Evolutionary conservation across 1,140 invertebrate species (phyloP), one percentile per base, ranked within the genome.

Genomic region (Brachionus angularis): DNA sequence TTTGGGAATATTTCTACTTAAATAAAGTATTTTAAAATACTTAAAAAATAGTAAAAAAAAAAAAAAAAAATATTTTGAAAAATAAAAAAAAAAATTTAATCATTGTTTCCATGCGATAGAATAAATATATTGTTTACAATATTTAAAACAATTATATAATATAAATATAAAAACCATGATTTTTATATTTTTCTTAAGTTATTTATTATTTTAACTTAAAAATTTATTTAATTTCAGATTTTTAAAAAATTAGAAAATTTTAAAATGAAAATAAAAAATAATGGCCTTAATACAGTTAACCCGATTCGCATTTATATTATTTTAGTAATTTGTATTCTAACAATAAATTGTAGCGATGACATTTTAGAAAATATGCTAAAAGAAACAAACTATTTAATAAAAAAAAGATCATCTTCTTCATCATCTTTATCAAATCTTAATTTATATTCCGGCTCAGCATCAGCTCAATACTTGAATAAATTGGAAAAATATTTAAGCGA

Each of bases 401-500:
- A n/a, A 52, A 52, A 52, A 52, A 29, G 49, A 23, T n/a, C n/a
- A n/a, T n/a, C n/a, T n/a, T n/a, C n/a, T n/a, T n/a, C n/a, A n/a
- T n/a, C n/a, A n/a, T n/a, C n/a, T n/a, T n/a, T n/a, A n/a, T n/a
- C n/a, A n/a, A n/a, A n/a, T n/a, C n/a, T n/a, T n/a, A n/a, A n/a
- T n/a, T n/a, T n/a, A n/a, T n/a, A n/a, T n/a, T n/a, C n/a, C n/a
- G n/a, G 10, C 23, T 52, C 21, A 14, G 16, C 31, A 29, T 7
- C 5, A 52, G 25, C 12, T 23, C 27, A 52, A 52, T n/a, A 29
- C 31, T 52, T 29, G 16, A 3, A 52, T 29, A 21, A 23, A 2
- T 29, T 29, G 5, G 53, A 58, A 18, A 31, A 58, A 23, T 58
- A 58, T 39, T 58, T 58, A 18, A 58, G 33, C 14, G 53, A 58